Evolutionary conservation across 1,140 invertebrate genomes (phyloP).

Genomic region (Lepidurus arcticus): DNA sequence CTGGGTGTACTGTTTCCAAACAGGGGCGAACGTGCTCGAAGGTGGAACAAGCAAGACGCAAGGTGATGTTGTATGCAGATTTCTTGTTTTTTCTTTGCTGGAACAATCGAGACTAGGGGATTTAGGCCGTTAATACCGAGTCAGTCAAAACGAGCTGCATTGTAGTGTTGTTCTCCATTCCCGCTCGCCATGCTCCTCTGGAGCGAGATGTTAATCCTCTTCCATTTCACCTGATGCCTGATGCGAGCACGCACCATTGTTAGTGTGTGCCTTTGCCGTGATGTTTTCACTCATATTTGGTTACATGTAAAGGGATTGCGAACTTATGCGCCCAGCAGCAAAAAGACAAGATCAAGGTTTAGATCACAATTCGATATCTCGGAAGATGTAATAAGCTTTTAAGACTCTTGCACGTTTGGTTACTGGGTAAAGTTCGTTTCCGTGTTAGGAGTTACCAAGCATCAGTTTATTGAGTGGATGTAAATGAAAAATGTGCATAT

Average conservation of each 20-base stretch:
- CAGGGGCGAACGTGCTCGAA: neutral
- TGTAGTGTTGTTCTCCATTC: neutral
- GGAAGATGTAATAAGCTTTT: too few species aligned
- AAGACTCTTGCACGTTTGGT: too few species aligned
- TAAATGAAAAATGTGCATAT: too few species aligned
- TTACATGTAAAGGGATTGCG: neutral
- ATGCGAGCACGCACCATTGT: neutral
- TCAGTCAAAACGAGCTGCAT: constrained; percentile 11
- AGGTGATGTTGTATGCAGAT: neutral
- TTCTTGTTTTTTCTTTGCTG: too few species aligned
- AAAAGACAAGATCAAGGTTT: too few species aligned
- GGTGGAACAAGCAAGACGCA: neutral
- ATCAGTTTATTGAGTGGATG: too few species aligned
- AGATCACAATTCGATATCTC: too few species aligned
- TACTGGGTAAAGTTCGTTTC: too few species aligned
- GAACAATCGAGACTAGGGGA: neutral
- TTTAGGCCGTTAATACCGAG: neutral
- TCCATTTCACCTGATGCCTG: constrained; percentile 9
- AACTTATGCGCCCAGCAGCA: too few species aligned
- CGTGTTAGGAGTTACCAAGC: too few species aligned
- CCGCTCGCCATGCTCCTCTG: neutral
- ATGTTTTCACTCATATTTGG: neutral
- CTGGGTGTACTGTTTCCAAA: neutral
- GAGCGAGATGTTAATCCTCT: constrained; percentile 3
- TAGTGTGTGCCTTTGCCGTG: neutral